A percentile compares a stretch with the other conserved stretches of the same genome.
phyloP scores from a whole-genome alignment of 2,888 invertebrate species.

The Acleris literana region DNA sequence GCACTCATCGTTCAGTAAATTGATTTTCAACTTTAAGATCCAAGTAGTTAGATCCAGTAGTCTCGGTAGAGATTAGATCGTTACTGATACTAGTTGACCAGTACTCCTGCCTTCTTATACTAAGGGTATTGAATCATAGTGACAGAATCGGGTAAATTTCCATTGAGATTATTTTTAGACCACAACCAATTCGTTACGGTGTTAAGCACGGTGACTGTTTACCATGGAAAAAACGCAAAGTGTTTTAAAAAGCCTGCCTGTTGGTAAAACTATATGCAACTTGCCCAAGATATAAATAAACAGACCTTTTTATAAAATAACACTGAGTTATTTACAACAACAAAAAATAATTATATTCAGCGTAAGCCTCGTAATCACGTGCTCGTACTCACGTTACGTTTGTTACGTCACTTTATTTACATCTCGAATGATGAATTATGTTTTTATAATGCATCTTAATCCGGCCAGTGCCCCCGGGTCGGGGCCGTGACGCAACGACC shows the following conservation, averaged over 20 bases:
- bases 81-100: slow-evolving; percentile 52
- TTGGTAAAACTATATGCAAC: too few species aligned
- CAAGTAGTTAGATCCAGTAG: slow-evolving; percentile 38
- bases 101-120: slow-evolving; percentile 64
- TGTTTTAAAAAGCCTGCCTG: not conserved
- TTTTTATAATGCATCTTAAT: slow-evolving; percentile 53
- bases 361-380: not conserved
- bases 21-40: slow-evolving; percentile 24
- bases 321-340: too few species aligned
- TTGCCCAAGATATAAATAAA: too few species aligned
- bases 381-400: not conserved
- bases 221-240: slow-evolving; percentile 14
- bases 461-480: slow-evolving; percentile 64
- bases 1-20: slow-evolving; percentile 49
- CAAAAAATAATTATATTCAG: too few species aligned
- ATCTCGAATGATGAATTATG: slow-evolving; percentile 44
- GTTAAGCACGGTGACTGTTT: slow-evolving; percentile 59
- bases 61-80: slow-evolving; percentile 1
- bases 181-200: slow-evolving; percentile 65
- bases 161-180: slow-evolving; percentile 35
- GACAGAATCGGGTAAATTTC: slow-evolving; percentile 56
- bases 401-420: slow-evolving; percentile 27
- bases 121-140: slow-evolving; percentile 58
- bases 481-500: slow-evolving; percentile 66
- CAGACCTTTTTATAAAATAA: too few species aligned